These are phyloP conservation scores for Nomia melanderi DNA, from an alignment of 1,140 invertebrate genomes.

Conservation along the genomic window DNA sequence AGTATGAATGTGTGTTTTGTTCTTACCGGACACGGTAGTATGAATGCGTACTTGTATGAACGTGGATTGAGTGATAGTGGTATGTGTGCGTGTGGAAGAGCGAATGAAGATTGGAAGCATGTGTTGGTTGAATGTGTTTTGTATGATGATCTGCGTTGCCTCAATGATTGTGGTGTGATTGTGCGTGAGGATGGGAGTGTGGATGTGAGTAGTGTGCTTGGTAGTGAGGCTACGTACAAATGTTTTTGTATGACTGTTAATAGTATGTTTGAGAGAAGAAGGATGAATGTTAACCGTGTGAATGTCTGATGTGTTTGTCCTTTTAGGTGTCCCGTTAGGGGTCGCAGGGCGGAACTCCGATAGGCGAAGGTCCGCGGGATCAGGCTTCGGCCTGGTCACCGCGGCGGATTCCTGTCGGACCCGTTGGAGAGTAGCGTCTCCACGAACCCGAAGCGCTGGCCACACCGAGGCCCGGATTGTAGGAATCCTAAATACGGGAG, in stretches of 20 bases:
- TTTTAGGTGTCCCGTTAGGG: too few relatives aligned
- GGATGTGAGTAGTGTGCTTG: neutral
- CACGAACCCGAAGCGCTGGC: slow-evolving; percentile 2
- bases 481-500: neutral
- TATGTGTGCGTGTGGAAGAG: neutral
- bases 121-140: neutral
- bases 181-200: neutral
- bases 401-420: neutral
- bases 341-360: too few relatives aligned
- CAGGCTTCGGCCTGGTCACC: too few relatives aligned
- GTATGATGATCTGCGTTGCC: neutral
- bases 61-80: neutral
- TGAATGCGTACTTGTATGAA: neutral
- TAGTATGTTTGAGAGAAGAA: too few relatives aligned
- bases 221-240: too few relatives aligned
- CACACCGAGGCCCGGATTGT: neutral
- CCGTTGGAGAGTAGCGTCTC: neutral
- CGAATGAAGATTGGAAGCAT: slow-evolving; percentile 13
- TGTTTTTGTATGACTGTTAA: too few relatives aligned
- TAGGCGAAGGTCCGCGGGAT: too few relatives aligned
- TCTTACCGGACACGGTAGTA: neutral
- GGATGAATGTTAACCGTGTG: too few relatives aligned
- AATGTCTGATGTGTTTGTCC: too few relatives aligned
- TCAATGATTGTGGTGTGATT: neutral
- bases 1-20: neutral